Evolutionary conservation across 2,888 invertebrate species (phyloP), one percentile per base, ranked within the genome.

Genomic region (Lepidochrysops patricia): DNA sequence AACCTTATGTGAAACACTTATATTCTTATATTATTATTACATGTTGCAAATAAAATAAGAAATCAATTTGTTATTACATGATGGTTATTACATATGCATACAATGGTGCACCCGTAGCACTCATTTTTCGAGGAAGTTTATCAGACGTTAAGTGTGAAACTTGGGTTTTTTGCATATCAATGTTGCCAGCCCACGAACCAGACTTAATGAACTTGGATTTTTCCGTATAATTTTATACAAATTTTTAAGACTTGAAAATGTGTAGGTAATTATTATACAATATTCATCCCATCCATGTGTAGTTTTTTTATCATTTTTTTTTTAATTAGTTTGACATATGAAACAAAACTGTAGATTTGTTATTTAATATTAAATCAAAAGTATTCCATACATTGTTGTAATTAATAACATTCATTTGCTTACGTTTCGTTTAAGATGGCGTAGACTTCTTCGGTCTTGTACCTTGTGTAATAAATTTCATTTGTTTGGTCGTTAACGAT

Each of bases 351-450:
- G n/a, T n/a, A 34, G 0, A 35, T 13, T n/a, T 13, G 2, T 13
- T n/a, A 13, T 34, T 34, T 12, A 34, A 34, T 34, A 34, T 4
- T 12, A n/a, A 34, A 34, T 34, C 13, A 35, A 35, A 13, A 35
- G 1, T 35, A 13, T 1, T 4, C 13, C 4, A 13, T 0, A 43
- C 15, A 43, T 4, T 43, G n/a, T n/a, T n/a, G n/a, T n/a, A n/a
- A n/a, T n/a, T n/a, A 13, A 62, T 15, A 13, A 37, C 50, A 23
- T 23, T 26, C 7, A 12, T 25, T 56, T 37, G 79, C 87, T 83
- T 70, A 88, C 88, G 78, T 80, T 70, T 83, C 81, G 66, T 84
- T 82, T 54, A 85, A 62, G 63, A 88, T 82, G 5, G 84, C 87
- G 58, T 82, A 87, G 2, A 83, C 75, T 73, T 89, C 88, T 67